phyloP scores from a whole-genome alignment of 2,888 invertebrate species.

The Drosophila picticornis region DNA sequence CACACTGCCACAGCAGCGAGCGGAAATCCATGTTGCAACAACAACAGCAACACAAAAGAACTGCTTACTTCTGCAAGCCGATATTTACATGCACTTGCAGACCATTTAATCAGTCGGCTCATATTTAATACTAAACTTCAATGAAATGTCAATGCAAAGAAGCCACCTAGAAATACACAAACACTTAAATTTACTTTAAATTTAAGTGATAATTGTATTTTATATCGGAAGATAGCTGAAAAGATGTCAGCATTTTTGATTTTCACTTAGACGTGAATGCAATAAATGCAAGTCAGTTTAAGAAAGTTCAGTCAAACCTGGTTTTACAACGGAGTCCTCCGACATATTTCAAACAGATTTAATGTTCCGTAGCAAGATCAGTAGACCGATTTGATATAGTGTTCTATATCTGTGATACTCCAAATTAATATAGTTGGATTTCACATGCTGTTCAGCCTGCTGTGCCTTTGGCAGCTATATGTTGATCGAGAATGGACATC shows the following conservation, averaged over 20 bases:
- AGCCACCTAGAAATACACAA: not conserved
- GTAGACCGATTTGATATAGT: not conserved
- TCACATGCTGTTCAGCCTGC: not conserved
- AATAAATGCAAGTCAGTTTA: not conserved
- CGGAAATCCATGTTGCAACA: constrained; percentile 73
- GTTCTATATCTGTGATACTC: not conserved
- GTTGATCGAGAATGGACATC: not conserved
- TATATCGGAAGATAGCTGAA: not conserved
- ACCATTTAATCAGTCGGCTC: not conserved
- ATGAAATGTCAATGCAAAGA: not conserved
- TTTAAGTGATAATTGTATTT: not conserved
- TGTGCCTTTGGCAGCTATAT: not conserved
- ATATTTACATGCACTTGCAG: not conserved
- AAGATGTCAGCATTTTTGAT: not conserved
- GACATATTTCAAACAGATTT: not conserved
- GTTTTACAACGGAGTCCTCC: too few relatives aligned
- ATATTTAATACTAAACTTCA: not conserved
- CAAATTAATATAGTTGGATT: not conserved
- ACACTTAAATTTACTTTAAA: not conserved
- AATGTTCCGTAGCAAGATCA: too few relatives aligned
- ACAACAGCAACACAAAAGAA: constrained; percentile 24
- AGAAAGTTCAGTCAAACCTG: not conserved
- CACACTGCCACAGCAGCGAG: constrained; percentile 51
- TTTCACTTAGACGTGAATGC: not conserved
- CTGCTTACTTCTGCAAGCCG: not conserved